These are phyloP conservation scores for Heliconius melpomene DNA, from an alignment of 1,140 invertebrate species.

Conservation along the genomic window DNA sequence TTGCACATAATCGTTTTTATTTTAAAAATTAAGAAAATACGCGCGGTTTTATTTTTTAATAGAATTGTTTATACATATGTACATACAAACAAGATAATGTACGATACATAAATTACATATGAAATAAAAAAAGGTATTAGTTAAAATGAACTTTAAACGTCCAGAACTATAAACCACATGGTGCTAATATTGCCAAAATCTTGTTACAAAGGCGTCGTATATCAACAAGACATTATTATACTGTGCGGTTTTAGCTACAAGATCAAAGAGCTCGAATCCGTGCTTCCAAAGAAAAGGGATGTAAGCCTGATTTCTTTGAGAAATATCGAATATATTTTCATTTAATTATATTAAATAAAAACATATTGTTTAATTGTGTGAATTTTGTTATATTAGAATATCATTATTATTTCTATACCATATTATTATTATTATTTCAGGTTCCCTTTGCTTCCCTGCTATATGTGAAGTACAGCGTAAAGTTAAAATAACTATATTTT, in stretches of 20 bases:
- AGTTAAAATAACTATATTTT: too few relatives aligned
- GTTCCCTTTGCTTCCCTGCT: too few relatives aligned
- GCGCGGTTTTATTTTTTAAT: too few relatives aligned
- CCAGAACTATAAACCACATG: not conserved
- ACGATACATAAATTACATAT: not conserved
- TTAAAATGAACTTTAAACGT: not conserved
- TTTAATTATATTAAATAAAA: too few relatives aligned
- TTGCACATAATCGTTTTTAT: not conserved
- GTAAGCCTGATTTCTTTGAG: not conserved
- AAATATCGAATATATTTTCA: not conserved
- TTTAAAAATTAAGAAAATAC: not conserved
- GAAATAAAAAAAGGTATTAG: not conserved
- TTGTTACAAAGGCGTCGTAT: conserved; percentile 12
- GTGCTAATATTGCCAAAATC: conserved; percentile 1
- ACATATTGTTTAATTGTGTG: too few relatives aligned
- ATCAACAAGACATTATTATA: conserved; percentile 13
- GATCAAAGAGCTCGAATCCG: conserved; percentile 2
- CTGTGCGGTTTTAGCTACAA: conserved; percentile 10
- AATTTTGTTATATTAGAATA: too few relatives aligned
- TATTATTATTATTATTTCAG: too few relatives aligned
- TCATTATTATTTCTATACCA: too few relatives aligned
- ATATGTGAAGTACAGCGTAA: too few relatives aligned
- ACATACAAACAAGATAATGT: not conserved
- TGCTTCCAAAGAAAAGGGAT: not conserved
- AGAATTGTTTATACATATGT: too few relatives aligned